Percentiles rank a stretch among this genome's conserved stretches.
Evolutionary conservation across 2,888 invertebrate species (phyloP).

Genomic region (Ichneumoninae sp.): DNA sequence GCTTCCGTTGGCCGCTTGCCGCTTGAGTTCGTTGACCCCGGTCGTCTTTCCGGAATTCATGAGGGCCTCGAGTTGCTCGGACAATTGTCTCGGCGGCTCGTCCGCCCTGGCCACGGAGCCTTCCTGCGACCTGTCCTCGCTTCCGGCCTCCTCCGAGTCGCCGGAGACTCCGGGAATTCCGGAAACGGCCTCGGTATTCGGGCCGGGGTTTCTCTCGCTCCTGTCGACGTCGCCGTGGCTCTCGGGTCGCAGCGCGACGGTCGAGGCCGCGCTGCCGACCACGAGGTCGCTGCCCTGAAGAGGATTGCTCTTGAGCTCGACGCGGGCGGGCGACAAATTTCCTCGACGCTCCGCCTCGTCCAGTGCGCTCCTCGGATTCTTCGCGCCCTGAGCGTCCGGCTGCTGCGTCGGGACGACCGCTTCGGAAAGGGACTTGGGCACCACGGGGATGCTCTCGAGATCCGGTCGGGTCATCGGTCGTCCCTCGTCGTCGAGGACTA

Average conservation of each 20-base stretch:
- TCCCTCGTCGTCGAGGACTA: slow-evolving; percentile 77
- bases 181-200: slow-evolving; percentile 17
- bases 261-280: background rate
- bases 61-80: slow-evolving; percentile 78
- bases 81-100: slow-evolving; percentile 75
- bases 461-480: slow-evolving; percentile 74
- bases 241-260: background rate
- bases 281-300: background rate
- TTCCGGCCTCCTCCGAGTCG: slow-evolving; percentile 54
- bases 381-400: background rate
- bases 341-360: background rate
- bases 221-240: background rate
- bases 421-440: slow-evolving; percentile 14
- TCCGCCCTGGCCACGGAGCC: slow-evolving; percentile 59
- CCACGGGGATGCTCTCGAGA: slow-evolving; percentile 61
- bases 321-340: background rate
- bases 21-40: slow-evolving; percentile 73
- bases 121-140: slow-evolving; percentile 64
- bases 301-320: slow-evolving; percentile 5
- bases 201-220: background rate
- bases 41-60: slow-evolving; percentile 72
- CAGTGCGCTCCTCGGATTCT: background rate
- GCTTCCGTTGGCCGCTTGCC: slow-evolving; percentile 74
- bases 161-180: slow-evolving; percentile 10
- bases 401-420: background rate